These are phyloP conservation scores for Rhegmatorhina hoffmannsi DNA, from an alignment of 2,113 vertebrate species.

Conservation along the genomic window DNA sequence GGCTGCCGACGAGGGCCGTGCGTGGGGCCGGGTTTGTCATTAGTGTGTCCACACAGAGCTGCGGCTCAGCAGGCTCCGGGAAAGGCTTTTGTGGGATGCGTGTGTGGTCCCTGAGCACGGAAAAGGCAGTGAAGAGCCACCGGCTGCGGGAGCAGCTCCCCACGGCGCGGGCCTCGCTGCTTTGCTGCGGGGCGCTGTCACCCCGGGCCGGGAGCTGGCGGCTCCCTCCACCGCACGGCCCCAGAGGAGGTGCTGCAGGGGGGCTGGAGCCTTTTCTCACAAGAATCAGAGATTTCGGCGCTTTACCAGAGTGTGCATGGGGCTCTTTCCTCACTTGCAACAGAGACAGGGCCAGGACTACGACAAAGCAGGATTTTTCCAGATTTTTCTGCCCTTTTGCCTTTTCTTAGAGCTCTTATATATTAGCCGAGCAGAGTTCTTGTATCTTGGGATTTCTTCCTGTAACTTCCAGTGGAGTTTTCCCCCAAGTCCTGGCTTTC, in stretches of 20 bases:
- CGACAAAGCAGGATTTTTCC: not conserved
- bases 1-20: fast-evolving
- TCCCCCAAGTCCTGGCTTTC: fast-evolving
- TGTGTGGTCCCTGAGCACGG: not conserved
- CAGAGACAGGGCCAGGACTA: fast-evolving
- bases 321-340: fast-evolving
- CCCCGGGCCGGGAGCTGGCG: too few species aligned
- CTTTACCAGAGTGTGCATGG: fast-evolving
- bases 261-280: not conserved
- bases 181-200: fast-evolving
- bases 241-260: not conserved
- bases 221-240: not conserved
- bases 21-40: too few species aligned
- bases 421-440: not conserved
- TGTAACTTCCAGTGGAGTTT: not conserved
- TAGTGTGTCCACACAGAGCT: fast-evolving
- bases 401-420: not conserved
- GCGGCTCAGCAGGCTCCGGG: not conserved
- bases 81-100: not conserved
- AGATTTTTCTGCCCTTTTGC: not conserved
- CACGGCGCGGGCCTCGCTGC: fast-evolving
- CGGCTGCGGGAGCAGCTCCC: fast-evolving
- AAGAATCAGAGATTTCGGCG: not conserved
- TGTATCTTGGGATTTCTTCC: fast-evolving
- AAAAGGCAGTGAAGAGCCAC: not conserved